Evolutionary conservation across 2,888 invertebrate genomes (phyloP).

Genomic region (Drosophila incognita): DNA sequence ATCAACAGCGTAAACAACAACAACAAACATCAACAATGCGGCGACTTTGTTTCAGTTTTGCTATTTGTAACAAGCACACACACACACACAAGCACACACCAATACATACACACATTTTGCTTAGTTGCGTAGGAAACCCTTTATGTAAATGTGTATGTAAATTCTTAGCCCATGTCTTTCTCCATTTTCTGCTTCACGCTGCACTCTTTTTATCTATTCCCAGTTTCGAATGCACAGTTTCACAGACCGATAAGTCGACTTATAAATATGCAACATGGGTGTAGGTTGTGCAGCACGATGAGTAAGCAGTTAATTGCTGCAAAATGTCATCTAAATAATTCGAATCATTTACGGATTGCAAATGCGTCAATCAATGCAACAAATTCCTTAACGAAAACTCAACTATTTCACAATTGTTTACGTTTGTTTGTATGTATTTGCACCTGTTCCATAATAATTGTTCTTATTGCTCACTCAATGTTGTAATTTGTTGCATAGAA

Average conservation of each 20-base stretch:
- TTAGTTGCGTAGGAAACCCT: slow-evolving; percentile 11
- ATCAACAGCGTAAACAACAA: slow-evolving; percentile 38
- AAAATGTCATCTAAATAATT: slow-evolving; percentile 30
- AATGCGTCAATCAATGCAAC: slow-evolving; percentile 33
- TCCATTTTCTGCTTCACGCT: slow-evolving; percentile 11
- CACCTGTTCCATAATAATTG: neutral
- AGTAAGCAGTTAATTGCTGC: slow-evolving; percentile 51
- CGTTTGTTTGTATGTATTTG: neutral
- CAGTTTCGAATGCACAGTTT: slow-evolving; percentile 40
- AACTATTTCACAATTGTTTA: neutral
- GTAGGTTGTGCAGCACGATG: slow-evolving; percentile 28
- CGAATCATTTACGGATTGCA: slow-evolving; percentile 39
- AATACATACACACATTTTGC: neutral
- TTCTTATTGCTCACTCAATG: slow-evolving; percentile 20
- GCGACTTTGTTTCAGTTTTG: slow-evolving; percentile 43
- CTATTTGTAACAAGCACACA: slow-evolving; percentile 4
- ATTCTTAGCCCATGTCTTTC: slow-evolving; percentile 24
- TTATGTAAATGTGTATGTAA: slow-evolving; percentile 1
- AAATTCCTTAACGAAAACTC: neutral
- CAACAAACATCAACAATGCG: slow-evolving; percentile 41
- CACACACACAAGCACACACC: too few species aligned
- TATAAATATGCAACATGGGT: slow-evolving; percentile 60
- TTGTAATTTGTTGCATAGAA: slow-evolving; percentile 16
- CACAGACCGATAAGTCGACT: slow-evolving; percentile 52
- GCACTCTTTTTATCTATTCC: slow-evolving; percentile 12